These are phyloP conservation scores for Seriola rivoliana DNA, from an alignment of 2,113 vertebrate species.

Conservation along the genomic window DNA sequence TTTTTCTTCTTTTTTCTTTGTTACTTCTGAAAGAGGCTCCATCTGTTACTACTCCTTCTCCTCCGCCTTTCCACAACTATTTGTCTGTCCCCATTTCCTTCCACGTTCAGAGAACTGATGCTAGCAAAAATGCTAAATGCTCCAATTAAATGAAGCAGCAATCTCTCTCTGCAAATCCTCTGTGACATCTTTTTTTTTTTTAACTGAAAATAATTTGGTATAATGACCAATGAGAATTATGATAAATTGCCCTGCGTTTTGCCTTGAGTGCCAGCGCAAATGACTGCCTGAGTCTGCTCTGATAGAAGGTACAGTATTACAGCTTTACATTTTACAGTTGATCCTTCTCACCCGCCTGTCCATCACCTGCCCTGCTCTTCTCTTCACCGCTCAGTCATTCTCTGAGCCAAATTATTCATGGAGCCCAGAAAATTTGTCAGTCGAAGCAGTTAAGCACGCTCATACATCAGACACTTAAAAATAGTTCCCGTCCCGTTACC, in stretches of 20 bases:
- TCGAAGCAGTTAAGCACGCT: constrained; percentile 59
- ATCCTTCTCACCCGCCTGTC: constrained; percentile 46
- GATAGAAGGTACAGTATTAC: constrained; percentile 16
- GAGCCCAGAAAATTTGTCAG: constrained; percentile 43
- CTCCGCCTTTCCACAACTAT: neutral
- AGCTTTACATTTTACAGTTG: constrained; percentile 47
- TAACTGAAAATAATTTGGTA: constrained; percentile 59
- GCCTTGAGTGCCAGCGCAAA: constrained; percentile 31
- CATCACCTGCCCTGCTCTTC: constrained; percentile 44
- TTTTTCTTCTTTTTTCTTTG: neutral
- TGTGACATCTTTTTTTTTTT: constrained; percentile 21
- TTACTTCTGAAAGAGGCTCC: neutral
- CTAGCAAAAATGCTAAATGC: constrained; percentile 47
- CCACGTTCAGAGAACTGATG: constrained; percentile 21
- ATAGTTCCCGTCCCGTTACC: constrained; percentile 48
- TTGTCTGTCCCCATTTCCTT: constrained; percentile 36
- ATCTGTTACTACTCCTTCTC: constrained; percentile 1
- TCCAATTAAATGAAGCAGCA: constrained; percentile 58
- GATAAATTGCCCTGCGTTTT: constrained; percentile 46
- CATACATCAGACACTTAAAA: constrained; percentile 65
- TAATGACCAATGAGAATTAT: constrained; percentile 56
- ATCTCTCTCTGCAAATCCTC: constrained; percentile 47
- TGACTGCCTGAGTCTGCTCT: neutral
- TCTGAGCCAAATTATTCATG: constrained; percentile 58
- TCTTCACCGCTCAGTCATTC: constrained; percentile 32